Evolutionary conservation across 2,888 invertebrate species (phyloP).

Genomic region (Abrostola tripartita): DNA sequence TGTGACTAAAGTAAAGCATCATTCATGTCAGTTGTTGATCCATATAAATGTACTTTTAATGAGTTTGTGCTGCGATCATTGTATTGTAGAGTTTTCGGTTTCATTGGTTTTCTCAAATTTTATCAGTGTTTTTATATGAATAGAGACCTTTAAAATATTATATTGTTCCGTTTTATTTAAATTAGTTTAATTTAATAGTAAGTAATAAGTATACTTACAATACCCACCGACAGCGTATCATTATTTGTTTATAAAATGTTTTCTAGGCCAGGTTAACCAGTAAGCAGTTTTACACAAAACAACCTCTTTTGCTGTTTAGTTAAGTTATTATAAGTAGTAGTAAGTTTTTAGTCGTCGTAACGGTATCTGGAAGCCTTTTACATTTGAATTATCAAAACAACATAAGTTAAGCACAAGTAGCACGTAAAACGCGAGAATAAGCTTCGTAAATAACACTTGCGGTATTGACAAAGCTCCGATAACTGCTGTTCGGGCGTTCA

Average conservation of each 20-base stretch:
- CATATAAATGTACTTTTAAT: background rate
- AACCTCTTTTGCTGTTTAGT: conserved; percentile 35
- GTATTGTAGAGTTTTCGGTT: background rate
- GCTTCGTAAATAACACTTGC: conserved; percentile 35
- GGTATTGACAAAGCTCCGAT: conserved; percentile 49
- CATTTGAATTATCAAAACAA: conserved; percentile 31
- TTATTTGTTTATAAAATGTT: conserved; percentile 17
- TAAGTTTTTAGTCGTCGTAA: conserved; percentile 26
- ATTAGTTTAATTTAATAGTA: background rate
- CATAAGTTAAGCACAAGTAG: conserved; percentile 21
- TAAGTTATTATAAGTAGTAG: conserved; percentile 29
- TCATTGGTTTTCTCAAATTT: background rate
- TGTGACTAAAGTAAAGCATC: background rate
- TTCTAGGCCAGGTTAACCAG: conserved; percentile 4
- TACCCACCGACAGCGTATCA: conserved; percentile 9
- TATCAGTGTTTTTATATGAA: too few relatives aligned
- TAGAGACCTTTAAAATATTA: too few relatives aligned
- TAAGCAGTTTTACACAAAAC: conserved; percentile 11
- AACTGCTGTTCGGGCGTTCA: conserved; percentile 49
- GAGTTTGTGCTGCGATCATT: background rate
- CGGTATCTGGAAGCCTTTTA: conserved; percentile 39
- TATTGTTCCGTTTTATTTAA: background rate
- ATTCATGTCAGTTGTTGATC: background rate
- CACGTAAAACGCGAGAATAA: conserved; percentile 32
- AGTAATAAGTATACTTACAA: too few relatives aligned